A percentile compares a stretch with the other conserved stretches of the same genome.
Conservation (phyloP, 2,797 vertebrate species). For the Eulemur albifrons region DNA sequence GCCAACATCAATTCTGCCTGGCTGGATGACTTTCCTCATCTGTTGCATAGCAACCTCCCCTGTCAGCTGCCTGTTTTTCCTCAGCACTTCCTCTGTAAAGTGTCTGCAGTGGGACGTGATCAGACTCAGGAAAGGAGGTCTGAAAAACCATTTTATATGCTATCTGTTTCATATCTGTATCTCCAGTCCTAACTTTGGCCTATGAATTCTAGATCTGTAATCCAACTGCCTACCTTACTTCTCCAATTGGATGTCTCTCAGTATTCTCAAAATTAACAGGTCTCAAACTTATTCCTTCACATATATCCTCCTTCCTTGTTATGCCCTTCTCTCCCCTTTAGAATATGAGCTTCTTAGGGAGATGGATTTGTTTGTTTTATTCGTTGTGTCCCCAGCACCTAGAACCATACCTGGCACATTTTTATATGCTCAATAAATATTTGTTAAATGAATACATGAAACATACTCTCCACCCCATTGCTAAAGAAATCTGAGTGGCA, state of each 20-base stretch:
- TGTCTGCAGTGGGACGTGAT: constrained; percentile 75
- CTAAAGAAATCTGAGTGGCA: constrained; percentile 45
- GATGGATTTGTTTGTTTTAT: constrained; percentile 23
- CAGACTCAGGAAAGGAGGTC: constrained; percentile 62
- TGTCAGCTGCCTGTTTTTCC: constrained; percentile 77
- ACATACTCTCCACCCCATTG: background rate
- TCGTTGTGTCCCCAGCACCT: background rate
- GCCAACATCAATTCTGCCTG: constrained; percentile 71
- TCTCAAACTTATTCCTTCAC: background rate
- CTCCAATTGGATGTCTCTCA: background rate
- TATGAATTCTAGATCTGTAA: background rate
- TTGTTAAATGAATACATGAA: constrained; percentile 37
- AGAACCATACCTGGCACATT: constrained; percentile 20
- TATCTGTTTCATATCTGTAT: constrained; percentile 34
- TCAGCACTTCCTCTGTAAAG: constrained; percentile 71
- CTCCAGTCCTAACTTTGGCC: background rate
- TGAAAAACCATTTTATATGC: constrained; percentile 54
- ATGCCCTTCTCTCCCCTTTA: background rate
- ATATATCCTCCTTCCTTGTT: background rate
- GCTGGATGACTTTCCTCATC: constrained; percentile 73
- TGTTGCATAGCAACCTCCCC: constrained; percentile 78
- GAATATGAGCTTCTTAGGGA: background rate
- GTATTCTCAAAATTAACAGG: constrained; percentile 46
- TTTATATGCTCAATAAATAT: constrained; percentile 43
- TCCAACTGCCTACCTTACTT: background rate